A percentile compares a stretch with the other conserved stretches of the same genome.
These are phyloP conservation scores for Branchipolynoe longqiensis DNA, from an alignment of 2,888 invertebrate species.

Conservation along the genomic window DNA sequence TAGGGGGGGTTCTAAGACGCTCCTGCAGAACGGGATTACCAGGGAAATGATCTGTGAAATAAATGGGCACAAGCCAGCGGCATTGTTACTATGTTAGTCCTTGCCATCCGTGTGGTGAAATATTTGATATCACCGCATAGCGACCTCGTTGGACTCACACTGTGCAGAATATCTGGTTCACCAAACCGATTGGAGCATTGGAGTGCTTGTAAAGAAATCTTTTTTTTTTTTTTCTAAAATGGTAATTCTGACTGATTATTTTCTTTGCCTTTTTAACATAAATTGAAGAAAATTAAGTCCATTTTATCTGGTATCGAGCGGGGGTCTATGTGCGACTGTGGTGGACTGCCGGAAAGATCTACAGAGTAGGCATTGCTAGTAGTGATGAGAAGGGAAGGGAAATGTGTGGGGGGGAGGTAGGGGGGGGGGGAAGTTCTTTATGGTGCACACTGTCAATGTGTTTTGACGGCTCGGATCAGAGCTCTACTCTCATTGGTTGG, in stretches of 20 bases:
- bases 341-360: too few relatives aligned
- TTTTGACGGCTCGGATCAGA: too few relatives aligned
- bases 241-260: not conserved
- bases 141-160: not conserved
- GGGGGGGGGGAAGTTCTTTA: too few relatives aligned
- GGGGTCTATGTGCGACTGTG: too few relatives aligned
- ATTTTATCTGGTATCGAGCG: too few relatives aligned
- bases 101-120: not conserved
- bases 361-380: too few relatives aligned
- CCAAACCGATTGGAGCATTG: not conserved
- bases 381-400: too few relatives aligned
- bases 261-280: not conserved
- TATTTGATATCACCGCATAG: too few relatives aligned
- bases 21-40: constrained; percentile 17
- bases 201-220: not conserved
- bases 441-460: too few relatives aligned
- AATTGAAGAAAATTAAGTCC: not conserved
- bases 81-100: constrained; percentile 32
- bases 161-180: not conserved
- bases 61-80: constrained; percentile 8
- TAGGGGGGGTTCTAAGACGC: constrained; percentile 15
- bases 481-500: too few relatives aligned
- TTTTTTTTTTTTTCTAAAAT: not conserved
- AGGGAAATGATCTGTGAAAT: constrained; percentile 45
- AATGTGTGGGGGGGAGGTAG: too few relatives aligned